phyloP scores from a whole-genome alignment of 1,140 invertebrate genomes.

The Choristoneura fumiferana region DNA sequence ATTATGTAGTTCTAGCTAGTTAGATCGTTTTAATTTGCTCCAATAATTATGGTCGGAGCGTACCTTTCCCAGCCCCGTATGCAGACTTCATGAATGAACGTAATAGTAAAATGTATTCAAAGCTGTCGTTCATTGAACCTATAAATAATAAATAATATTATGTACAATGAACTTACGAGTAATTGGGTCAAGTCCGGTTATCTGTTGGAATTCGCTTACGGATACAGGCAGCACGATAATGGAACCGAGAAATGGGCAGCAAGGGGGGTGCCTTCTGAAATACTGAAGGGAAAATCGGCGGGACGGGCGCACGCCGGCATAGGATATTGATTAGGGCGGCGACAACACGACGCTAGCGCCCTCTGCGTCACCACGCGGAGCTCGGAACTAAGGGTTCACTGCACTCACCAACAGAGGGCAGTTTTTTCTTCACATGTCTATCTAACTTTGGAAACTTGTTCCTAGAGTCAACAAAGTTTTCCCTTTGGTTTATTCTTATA shows the following conservation, averaged over 20 bases:
- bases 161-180: constrained; percentile 36
- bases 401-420: neutral
- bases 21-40: neutral
- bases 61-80: constrained; percentile 8
- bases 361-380: neutral
- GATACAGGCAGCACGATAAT: constrained; percentile 56
- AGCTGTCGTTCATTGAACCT: neutral
- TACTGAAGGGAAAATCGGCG: constrained; percentile 57
- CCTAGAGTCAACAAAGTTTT: neutral
- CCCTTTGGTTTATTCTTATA: too few species aligned
- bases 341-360: constrained; percentile 32
- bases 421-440: neutral
- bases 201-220: constrained; percentile 40
- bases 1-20: too few species aligned
- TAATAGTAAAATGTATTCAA: constrained; percentile 1
- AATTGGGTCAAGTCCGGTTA: constrained; percentile 41
- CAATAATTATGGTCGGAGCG: neutral
- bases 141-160: constrained; percentile 18
- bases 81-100: constrained; percentile 9
- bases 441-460: neutral
- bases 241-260: constrained; percentile 48
- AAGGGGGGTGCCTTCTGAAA: constrained; percentile 51
- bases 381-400: neutral
- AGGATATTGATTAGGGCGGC: constrained; percentile 72
- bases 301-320: constrained; percentile 55